Evolutionary conservation across 2,113 vertebrate genomes (phyloP).

Genomic region (Syngnathus typhle): DNA sequence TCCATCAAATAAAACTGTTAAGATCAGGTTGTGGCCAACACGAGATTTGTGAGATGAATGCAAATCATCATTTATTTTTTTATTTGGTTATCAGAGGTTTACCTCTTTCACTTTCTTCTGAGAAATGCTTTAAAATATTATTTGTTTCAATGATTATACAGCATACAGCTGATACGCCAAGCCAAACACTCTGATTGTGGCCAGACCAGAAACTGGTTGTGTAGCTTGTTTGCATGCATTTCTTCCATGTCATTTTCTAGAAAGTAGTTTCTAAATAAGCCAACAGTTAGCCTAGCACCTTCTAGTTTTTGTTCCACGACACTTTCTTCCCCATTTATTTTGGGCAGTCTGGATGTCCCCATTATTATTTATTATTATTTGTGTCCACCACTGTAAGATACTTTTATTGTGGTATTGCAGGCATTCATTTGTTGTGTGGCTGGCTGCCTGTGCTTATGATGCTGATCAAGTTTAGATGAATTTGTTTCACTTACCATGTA

Average conservation of each 20-base stretch:
- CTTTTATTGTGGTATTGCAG: background rate
- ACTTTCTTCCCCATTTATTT: too few relatives aligned
- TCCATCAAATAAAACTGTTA: background rate
- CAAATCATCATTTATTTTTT: too few relatives aligned
- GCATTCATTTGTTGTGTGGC: background rate
- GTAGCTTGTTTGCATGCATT: background rate
- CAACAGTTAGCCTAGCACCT: background rate
- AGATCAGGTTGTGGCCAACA: background rate
- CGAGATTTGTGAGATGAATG: background rate
- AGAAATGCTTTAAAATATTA: too few relatives aligned
- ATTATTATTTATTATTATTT: background rate
- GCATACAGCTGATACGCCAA: too few relatives aligned
- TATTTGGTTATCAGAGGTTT: too few relatives aligned
- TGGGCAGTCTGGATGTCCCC: too few relatives aligned
- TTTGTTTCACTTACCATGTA: conserved; percentile 78
- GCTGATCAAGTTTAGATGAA: background rate
- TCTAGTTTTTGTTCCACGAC: background rate
- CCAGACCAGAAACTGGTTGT: background rate
- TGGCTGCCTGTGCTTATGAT: background rate
- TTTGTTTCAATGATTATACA: too few relatives aligned
- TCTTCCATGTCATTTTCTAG: background rate
- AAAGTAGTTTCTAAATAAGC: background rate
- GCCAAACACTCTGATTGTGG: background rate
- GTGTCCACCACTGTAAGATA: background rate
- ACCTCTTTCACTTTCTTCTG: too few relatives aligned